A percentile compares a stretch with the other conserved stretches of the same genome.
phyloP scores from a whole-genome alignment of 64 coral and sea anemone genomes.

The Actinia tenebrosa region DNA sequence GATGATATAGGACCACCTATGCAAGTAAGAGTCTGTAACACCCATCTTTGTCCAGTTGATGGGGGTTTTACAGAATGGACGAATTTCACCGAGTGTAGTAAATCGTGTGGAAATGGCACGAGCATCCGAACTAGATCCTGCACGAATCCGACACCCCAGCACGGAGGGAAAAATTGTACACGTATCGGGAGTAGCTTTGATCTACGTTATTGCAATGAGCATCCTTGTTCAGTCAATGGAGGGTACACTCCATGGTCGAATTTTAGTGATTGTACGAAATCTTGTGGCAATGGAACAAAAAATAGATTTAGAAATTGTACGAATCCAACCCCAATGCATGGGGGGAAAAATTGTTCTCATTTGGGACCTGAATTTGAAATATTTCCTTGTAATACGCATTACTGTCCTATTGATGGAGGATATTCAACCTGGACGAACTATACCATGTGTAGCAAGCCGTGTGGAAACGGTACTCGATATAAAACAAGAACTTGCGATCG shows the following conservation, averaged over 20 bases:
- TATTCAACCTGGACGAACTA: constrained; percentile 53
- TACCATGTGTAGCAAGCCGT: constrained; percentile 16
- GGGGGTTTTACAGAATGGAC: constrained; percentile 57
- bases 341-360: constrained; percentile 44
- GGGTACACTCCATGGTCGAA: constrained; percentile 43
- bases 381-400: constrained; percentile 33
- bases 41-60: constrained; percentile 22
- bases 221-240: constrained; percentile 54
- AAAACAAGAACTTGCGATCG: constrained; percentile 38
- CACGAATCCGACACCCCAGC: constrained; percentile 46
- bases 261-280: constrained; percentile 54
- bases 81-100: constrained; percentile 20
- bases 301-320: constrained; percentile 47
- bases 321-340: constrained; percentile 34
- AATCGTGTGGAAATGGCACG: constrained; percentile 49
- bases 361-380: constrained; percentile 49
- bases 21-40: constrained; percentile 29
- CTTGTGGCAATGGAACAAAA: constrained; percentile 49
- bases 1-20: background rate
- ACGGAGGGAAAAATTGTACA: constrained; percentile 54
- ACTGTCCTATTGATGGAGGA: constrained; percentile 51
- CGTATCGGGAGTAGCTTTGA: constrained; percentile 17
- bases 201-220: constrained; percentile 22
- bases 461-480: constrained; percentile 31
- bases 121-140: constrained; percentile 38